phyloP scores from a whole-genome alignment of 2,888 invertebrate species.

The Furcula furcula region DNA sequence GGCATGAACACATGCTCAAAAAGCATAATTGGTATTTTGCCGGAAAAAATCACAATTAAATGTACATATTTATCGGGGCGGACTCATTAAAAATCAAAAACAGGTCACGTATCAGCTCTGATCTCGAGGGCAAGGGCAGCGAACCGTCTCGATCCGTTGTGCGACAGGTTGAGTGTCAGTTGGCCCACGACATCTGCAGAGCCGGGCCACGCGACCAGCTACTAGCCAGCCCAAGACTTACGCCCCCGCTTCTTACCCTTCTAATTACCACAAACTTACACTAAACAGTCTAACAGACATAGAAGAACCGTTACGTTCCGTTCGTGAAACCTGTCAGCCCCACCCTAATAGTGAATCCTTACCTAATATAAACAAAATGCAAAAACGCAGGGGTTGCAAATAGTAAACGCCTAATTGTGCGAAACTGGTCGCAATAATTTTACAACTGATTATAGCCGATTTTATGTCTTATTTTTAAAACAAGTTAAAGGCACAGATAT shows the following conservation, averaged over 20 bases:
- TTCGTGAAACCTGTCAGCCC: constrained; percentile 69
- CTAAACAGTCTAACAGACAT: constrained; percentile 62
- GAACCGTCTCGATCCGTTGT: constrained; percentile 74
- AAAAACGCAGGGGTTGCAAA: constrained; percentile 76
- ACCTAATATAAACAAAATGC: constrained; percentile 44
- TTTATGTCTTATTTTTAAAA: constrained; percentile 42
- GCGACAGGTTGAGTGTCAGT: constrained; percentile 79
- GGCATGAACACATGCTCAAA: not conserved
- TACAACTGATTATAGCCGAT: constrained; percentile 22
- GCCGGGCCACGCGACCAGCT: constrained; percentile 47
- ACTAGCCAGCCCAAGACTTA: constrained; percentile 49
- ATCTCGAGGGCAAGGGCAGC: constrained; percentile 63
- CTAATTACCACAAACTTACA: constrained; percentile 58
- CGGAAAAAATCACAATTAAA: constrained; percentile 10
- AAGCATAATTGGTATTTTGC: constrained; percentile 3
- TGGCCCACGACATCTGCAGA: constrained; percentile 70
- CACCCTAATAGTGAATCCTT: constrained; percentile 51
- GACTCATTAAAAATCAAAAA: constrained; percentile 63
- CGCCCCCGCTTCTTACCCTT: constrained; percentile 73
- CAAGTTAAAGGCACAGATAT: constrained; percentile 20
- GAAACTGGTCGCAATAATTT: constrained; percentile 59
- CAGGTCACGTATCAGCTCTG: constrained; percentile 59
- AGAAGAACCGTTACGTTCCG: constrained; percentile 75
- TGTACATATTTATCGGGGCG: constrained; percentile 15
- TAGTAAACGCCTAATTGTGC: constrained; percentile 65